Evolutionary conservation across 1,140 invertebrate species (phyloP).

Genomic region (Phortica variegata): DNA sequence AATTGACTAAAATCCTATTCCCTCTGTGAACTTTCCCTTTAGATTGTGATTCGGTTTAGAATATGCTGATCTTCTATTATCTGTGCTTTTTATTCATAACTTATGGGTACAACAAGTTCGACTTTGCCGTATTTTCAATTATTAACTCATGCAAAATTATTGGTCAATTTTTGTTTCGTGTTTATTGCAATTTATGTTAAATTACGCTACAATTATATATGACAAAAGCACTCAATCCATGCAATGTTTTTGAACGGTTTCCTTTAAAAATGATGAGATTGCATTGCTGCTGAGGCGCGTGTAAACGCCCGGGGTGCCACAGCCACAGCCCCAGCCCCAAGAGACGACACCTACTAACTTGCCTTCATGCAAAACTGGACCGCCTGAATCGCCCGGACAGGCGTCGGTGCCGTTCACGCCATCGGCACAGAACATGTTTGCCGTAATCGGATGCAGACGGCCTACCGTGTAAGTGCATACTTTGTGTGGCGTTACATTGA

Average conservation of each 20-base stretch:
- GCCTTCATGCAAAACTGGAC: constrained; percentile 18
- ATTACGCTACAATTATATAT: neutral
- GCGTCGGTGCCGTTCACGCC: constrained; percentile 27
- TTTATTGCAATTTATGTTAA: constrained; percentile 16
- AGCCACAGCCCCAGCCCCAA: constrained; percentile 60
- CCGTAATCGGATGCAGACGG: constrained; percentile 2
- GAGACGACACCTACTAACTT: constrained; percentile 59
- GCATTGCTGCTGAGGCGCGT: constrained; percentile 19
- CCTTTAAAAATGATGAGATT: constrained; percentile 19
- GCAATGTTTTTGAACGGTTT: constrained; percentile 12
- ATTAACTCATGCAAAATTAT: no score
- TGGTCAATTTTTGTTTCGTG: no score
- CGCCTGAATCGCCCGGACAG: constrained; percentile 38
- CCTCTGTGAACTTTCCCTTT: no score
- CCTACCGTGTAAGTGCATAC: constrained; percentile 7
- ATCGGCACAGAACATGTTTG: constrained; percentile 57
- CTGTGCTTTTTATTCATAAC: no score
- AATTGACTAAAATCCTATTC: no score
- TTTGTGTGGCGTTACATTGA: constrained; percentile 1
- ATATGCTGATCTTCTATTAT: no score
- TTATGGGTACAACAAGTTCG: no score
- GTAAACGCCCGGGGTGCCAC: constrained; percentile 64
- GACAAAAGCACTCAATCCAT: neutral
- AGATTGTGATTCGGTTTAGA: no score
- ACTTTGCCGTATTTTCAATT: no score